phyloP scores from a whole-genome alignment of 2,888 invertebrate genomes.

The Leptarthrus brevirostris region DNA sequence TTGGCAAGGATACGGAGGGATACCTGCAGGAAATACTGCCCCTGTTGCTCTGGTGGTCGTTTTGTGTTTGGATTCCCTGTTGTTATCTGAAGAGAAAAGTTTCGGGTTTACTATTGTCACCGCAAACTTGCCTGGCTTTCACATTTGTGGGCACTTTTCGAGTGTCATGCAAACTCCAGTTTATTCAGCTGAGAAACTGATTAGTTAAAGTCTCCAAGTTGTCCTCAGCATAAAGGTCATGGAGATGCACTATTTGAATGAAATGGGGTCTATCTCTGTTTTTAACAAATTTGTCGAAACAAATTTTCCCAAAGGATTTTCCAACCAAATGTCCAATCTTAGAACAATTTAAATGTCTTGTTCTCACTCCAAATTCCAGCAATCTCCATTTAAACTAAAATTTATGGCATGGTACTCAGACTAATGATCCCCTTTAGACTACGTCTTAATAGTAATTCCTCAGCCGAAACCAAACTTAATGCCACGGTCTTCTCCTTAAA shows the following conservation, averaged over 20 bases:
- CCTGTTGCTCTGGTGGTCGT: constrained; percentile 14
- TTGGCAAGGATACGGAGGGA: neutral
- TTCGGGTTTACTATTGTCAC: constrained; percentile 34
- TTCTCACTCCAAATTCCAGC: too few relatives aligned
- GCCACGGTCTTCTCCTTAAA: neutral
- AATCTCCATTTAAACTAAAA: neutral
- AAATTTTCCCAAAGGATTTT: too few relatives aligned
- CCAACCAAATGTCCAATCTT: too few relatives aligned
- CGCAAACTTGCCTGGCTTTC: neutral
- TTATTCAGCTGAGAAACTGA: constrained; percentile 22
- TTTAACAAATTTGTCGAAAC: too few relatives aligned
- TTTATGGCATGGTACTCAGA: neutral
- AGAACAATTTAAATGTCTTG: too few relatives aligned
- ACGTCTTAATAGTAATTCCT: neutral
- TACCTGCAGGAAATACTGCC: neutral
- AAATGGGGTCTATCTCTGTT: too few relatives aligned
- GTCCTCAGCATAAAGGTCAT: too few relatives aligned
- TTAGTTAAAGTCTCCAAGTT: neutral
- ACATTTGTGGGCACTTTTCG: constrained; percentile 6
- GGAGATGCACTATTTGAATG: too few relatives aligned
- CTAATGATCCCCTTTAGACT: neutral
- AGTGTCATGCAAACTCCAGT: constrained; percentile 18
- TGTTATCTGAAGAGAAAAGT: constrained; percentile 20
- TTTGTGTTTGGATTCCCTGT: neutral
- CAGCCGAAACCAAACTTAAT: neutral